Conservation (phyloP, 2,797 vertebrate species). For the Eutrigla gurnardus region DNA sequence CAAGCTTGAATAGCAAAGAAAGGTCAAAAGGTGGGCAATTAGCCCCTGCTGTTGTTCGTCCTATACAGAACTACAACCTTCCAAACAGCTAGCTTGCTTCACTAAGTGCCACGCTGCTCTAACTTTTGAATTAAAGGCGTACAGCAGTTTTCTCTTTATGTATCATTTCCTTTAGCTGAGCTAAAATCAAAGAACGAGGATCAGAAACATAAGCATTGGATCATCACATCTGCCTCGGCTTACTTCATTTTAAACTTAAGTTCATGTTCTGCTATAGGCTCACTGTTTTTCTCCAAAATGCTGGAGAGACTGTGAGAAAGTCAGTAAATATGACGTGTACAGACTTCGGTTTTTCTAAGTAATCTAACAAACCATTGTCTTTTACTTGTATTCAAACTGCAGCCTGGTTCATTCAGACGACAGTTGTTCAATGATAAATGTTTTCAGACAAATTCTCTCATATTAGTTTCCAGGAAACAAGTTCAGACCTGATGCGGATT, state of each 20-base stretch:
- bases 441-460: neutral
- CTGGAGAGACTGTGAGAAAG: slow-evolving; percentile 62
- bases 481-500: slow-evolving; percentile 43
- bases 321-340: neutral
- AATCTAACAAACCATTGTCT: neutral
- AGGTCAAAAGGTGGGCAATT: too few relatives aligned
- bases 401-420: neutral
- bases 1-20: neutral
- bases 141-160: slow-evolving; percentile 29
- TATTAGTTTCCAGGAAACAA: neutral
- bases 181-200: slow-evolving; percentile 23
- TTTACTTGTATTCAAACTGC: neutral
- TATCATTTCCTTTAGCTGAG: slow-evolving; percentile 2
- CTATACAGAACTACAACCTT: neutral
- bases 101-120: slow-evolving; percentile 18
- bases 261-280: neutral
- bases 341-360: neutral
- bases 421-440: neutral
- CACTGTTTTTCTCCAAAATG: slow-evolving; percentile 62
- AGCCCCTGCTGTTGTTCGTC: neutral
- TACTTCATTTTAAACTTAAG: too few relatives aligned
- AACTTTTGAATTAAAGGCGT: neutral
- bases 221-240: neutral
- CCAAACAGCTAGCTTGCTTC: slow-evolving; percentile 7
- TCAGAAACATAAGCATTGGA: slow-evolving; percentile 39